A percentile compares a stretch with the other conserved stretches of the same genome.
phyloP scores from a whole-genome alignment of 2,888 invertebrate genomes.

The Lumbricus terrestris region DNA sequence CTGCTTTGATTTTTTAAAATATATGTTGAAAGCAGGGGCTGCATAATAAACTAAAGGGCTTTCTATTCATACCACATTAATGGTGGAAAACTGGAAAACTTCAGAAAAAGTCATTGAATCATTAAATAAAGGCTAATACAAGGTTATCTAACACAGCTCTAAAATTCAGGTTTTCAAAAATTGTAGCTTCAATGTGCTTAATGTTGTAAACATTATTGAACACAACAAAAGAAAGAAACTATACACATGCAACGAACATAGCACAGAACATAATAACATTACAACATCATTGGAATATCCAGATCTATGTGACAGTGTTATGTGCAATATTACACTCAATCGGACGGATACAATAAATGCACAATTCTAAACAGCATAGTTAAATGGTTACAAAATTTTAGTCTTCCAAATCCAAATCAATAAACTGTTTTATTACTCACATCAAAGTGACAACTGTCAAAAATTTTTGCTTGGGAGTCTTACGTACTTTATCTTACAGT shows the following conservation, averaged over 20 bases:
- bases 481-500: slow-evolving; percentile 65
- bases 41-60: too few relatives aligned
- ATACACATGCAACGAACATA: not conserved
- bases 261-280: not conserved
- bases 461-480: not conserved
- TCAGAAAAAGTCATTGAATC: too few relatives aligned
- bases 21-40: too few relatives aligned
- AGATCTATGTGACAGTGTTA: not conserved
- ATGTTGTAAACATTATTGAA: too few relatives aligned
- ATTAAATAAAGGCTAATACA: too few relatives aligned
- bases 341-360: not conserved
- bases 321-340: not conserved
- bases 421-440: not conserved
- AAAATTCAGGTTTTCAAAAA: too few relatives aligned
- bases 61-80: too few relatives aligned
- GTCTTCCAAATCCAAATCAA: not conserved
- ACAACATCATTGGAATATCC: too few relatives aligned
- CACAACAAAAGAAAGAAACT: not conserved
- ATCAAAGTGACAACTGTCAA: not conserved
- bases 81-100: too few relatives aligned
- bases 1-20: too few relatives aligned
- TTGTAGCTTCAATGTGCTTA: too few relatives aligned
- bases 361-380: not conserved
- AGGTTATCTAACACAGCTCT: too few relatives aligned
- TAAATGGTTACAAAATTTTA: not conserved